Evolutionary conservation across 2,888 invertebrate genomes (phyloP).

Genomic region (Magallana nippona): DNA sequence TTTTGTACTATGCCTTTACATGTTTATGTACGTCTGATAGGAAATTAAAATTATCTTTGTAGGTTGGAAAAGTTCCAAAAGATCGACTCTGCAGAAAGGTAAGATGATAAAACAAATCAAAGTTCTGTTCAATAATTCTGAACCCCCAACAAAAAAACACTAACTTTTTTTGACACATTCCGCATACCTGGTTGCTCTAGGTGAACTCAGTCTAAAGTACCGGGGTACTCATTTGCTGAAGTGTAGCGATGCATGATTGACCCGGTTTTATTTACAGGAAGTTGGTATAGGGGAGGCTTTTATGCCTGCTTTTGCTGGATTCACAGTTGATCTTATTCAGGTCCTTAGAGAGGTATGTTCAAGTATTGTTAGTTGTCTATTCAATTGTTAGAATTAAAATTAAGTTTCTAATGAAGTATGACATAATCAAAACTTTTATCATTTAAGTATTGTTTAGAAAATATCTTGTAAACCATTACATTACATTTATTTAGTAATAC

Average conservation of each 20-base stretch:
- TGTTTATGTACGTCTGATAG: too few species aligned
- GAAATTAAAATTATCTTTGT: constrained; percentile 34
- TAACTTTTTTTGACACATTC: too few species aligned
- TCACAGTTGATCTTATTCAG: constrained; percentile 82
- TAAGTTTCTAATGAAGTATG: too few species aligned
- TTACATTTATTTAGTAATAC: too few species aligned
- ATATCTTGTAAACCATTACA: too few species aligned
- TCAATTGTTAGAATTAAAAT: too few species aligned
- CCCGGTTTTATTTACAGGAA: constrained; percentile 67
- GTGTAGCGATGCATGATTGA: too few species aligned
- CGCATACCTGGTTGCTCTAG: too few species aligned
- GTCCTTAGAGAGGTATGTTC: constrained; percentile 83
- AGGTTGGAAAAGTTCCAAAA: constrained; percentile 88
- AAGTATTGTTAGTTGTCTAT: neutral
- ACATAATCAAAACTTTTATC: too few species aligned
- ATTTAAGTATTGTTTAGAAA: too few species aligned
- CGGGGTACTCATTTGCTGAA: constrained; percentile 49
- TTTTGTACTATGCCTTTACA: too few species aligned
- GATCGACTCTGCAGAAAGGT: constrained; percentile 86
- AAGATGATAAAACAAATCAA: constrained; percentile 82
- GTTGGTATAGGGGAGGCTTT: constrained; percentile 77
- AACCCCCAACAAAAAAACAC: too few species aligned
- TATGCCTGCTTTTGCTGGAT: constrained; percentile 79
- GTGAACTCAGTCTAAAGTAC: neutral
- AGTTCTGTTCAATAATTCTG: neutral